Base-by-base conservation (phyloP, 2,797 vertebrate species). In the Amniataba percoides region DNA sequence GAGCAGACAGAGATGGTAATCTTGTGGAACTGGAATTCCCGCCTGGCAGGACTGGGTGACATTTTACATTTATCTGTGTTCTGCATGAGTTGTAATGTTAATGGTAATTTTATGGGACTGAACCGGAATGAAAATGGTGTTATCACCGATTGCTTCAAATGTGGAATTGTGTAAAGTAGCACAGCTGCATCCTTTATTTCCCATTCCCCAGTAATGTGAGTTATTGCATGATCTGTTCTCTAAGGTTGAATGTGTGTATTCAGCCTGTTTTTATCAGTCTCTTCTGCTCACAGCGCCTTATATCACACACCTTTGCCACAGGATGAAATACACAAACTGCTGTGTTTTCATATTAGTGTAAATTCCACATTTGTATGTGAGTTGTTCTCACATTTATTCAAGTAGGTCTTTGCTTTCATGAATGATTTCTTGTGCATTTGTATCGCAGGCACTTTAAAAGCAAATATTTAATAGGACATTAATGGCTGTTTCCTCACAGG, bases 41-140 rank as follows among this genome's bases (percentile, higher is more conserved):
- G 97, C 97, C 96, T 97, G 96, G 96, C 97, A 97, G 96, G 97
- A 96, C 97, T 96, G 96, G 96, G 95, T 97, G 97, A 97, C 97
- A 97, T 98, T 99, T 99, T 97, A 97, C 97, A 98, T 98, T 97
- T 98, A 97, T 98, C 96, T 97, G 94, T 96, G 97, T 99, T 98
- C 97, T 98, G 97, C 98, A 97, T 98, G 97, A 97, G 95, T 96
- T 97, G 97, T 97, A 98, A 98, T 98, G 97, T 97, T 98, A 98
- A 97, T 98, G 96, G 97, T 99, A 98, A 99, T 99, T 98, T 98
- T 98, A 99, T 98, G 97, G 97, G 96, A 97, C 96, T 97, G 96
- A 98, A 96, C 95, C 96, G 95, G 96, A 97, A 97, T 97, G 96
- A 97, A 93, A 98, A 97, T 96, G 95, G 96, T 97, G 96, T 97